Evolutionary conservation across 2,888 invertebrate genomes (phyloP).

Genomic region (Rotaria sp.): DNA sequence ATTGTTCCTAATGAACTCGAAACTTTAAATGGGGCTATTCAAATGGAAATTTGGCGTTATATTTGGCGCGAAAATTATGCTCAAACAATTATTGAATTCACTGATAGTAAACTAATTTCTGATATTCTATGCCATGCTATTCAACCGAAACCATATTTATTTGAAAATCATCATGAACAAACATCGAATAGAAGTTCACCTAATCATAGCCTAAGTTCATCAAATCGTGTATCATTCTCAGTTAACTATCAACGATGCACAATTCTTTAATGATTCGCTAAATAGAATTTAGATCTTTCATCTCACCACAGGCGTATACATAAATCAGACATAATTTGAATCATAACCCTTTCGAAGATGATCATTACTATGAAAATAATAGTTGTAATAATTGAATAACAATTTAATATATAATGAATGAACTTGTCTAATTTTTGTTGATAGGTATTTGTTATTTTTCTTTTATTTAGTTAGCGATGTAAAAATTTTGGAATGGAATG

Average conservation of each 20-base stretch:
- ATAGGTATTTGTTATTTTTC: no score
- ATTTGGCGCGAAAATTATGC: constrained; percentile 29
- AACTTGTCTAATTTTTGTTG: no score
- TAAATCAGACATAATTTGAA: no score
- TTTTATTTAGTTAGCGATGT: no score
- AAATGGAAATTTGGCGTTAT: constrained; percentile 23
- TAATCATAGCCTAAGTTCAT: background rate
- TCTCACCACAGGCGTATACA: no score
- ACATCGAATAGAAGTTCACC: background rate
- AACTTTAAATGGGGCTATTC: background rate
- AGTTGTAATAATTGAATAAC: no score
- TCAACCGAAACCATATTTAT: background rate
- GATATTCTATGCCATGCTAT: background rate
- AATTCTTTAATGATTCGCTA: background rate
- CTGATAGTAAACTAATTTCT: background rate
- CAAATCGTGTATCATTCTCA: background rate
- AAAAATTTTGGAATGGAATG: no score
- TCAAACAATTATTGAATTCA: background rate
- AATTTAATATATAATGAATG: no score
- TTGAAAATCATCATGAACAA: background rate
- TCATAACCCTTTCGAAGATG: no score
- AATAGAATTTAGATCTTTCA: background rate
- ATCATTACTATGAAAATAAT: no score
- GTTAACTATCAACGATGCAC: background rate
- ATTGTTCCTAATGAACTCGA: background rate